These are phyloP conservation scores for Melanargia galathea DNA, from an alignment of 2,888 invertebrate genomes.

Conservation along the genomic window DNA sequence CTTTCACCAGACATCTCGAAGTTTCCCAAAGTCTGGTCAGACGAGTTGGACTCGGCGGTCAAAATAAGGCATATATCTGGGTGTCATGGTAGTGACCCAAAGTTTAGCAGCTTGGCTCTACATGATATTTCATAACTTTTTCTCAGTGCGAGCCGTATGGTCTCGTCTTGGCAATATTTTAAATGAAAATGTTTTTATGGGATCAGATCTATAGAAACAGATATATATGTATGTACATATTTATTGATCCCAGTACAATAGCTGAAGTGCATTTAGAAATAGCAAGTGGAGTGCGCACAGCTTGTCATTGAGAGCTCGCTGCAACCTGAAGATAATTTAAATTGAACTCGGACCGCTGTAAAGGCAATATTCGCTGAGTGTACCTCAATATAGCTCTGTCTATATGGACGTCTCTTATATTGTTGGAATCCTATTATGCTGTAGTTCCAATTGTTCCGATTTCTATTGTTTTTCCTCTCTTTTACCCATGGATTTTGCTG, in stretches of 20 bases:
- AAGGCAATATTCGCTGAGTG: slow-evolving; percentile 3
- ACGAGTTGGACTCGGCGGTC: too few species aligned
- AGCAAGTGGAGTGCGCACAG: neutral
- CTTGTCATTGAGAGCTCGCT: neutral
- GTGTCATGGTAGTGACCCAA: too few species aligned
- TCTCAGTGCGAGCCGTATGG: too few species aligned
- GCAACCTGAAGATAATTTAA: neutral
- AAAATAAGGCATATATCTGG: too few species aligned
- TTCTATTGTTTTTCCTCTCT: neutral
- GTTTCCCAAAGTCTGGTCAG: too few species aligned
- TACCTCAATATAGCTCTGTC: neutral
- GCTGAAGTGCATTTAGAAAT: neutral
- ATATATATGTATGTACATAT: too few species aligned
- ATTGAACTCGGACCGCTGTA: neutral
- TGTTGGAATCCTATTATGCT: neutral
- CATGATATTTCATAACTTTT: too few species aligned
- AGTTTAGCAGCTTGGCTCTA: too few species aligned
- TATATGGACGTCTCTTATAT: neutral
- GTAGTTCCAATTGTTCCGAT: slow-evolving; percentile 1
- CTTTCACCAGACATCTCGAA: too few species aligned
- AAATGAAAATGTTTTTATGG: too few species aligned
- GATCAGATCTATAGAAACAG: too few species aligned
- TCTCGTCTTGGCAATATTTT: too few species aligned
- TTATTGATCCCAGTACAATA: neutral
- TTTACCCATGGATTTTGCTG: neutral